These are phyloP conservation scores for Momotus momota DNA, from an alignment of 2,797 vertebrate species.

Conservation along the genomic window DNA sequence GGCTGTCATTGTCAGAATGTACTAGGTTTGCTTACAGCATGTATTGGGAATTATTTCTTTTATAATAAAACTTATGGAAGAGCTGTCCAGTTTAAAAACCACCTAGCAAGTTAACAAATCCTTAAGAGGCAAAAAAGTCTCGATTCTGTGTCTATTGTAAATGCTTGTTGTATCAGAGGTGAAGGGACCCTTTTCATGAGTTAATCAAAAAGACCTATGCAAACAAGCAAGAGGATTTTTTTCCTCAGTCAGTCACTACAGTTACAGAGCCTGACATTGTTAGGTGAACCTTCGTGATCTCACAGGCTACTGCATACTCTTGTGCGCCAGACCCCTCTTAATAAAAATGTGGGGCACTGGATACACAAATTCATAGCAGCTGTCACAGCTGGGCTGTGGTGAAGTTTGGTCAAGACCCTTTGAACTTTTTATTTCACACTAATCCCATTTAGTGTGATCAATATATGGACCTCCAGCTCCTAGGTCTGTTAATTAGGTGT, in stretches of 20 bases:
- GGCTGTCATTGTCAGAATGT: not conserved
- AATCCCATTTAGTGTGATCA: slow-evolving; percentile 75
- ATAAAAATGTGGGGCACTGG: slow-evolving; percentile 38
- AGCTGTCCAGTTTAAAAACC: too few relatives aligned
- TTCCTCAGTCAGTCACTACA: slow-evolving; percentile 39
- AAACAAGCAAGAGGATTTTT: slow-evolving; percentile 57
- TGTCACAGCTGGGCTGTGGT: slow-evolving; percentile 65
- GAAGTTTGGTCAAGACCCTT: slow-evolving; percentile 72
- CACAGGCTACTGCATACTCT: not conserved
- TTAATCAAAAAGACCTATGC: slow-evolving; percentile 69
- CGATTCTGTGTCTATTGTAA: not conserved
- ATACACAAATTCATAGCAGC: slow-evolving; percentile 65
- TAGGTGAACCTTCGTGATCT: slow-evolving; percentile 59
- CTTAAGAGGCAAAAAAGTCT: not conserved
- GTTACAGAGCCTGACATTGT: slow-evolving; percentile 65
- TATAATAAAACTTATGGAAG: not conserved
- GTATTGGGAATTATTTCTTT: not conserved
- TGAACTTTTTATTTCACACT: slow-evolving; percentile 77
- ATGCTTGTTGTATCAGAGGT: slow-evolving; percentile 17
- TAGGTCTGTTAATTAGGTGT: slow-evolving; percentile 73
- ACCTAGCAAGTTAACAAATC: not conserved
- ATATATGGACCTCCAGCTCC: slow-evolving; percentile 69
- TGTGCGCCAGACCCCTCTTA: slow-evolving; percentile 3
- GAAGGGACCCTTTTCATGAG: slow-evolving; percentile 30
- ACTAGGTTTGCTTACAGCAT: not conserved